These are phyloP conservation scores for Cerastis rubricosa DNA, from an alignment of 2,888 invertebrate genomes.

Conservation along the genomic window DNA sequence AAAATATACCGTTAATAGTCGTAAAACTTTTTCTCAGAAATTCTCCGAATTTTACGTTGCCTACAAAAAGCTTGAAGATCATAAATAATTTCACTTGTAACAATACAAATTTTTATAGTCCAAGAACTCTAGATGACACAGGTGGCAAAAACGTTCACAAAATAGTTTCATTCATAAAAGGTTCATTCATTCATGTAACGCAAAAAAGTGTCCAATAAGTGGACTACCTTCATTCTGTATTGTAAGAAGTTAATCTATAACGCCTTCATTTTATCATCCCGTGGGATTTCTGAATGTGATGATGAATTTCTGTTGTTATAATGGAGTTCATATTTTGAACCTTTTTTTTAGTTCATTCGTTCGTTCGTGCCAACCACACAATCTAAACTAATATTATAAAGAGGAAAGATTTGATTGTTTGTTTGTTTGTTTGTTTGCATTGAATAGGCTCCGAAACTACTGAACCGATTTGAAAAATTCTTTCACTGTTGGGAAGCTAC, in stretches of 20 bases:
- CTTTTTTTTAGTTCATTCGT: constrained; percentile 41
- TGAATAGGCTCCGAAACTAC: too few species aligned
- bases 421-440: too few species aligned
- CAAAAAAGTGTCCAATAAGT: constrained; percentile 75
- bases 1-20: constrained; percentile 60
- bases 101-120: constrained; percentile 89
- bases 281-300: constrained; percentile 80
- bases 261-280: constrained; percentile 85
- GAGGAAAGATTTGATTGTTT: too few species aligned
- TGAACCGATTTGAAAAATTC: too few species aligned
- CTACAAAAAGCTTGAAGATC: constrained; percentile 73
- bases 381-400: too few species aligned
- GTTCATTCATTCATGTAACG: constrained; percentile 81
- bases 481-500: too few species aligned
- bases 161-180: constrained; percentile 78
- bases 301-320: constrained; percentile 57
- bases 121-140: constrained; percentile 79
- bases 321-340: constrained; percentile 43
- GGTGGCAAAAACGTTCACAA: constrained; percentile 78
- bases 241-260: constrained; percentile 82
- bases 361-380: constrained; percentile 46
- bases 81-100: constrained; percentile 86
- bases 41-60: constrained; percentile 64
- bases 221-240: constrained; percentile 69
- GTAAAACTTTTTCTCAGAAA: constrained; percentile 47